Base-by-base conservation (phyloP, 2,113 vertebrate species). In the Tamias sibiricus region DNA sequence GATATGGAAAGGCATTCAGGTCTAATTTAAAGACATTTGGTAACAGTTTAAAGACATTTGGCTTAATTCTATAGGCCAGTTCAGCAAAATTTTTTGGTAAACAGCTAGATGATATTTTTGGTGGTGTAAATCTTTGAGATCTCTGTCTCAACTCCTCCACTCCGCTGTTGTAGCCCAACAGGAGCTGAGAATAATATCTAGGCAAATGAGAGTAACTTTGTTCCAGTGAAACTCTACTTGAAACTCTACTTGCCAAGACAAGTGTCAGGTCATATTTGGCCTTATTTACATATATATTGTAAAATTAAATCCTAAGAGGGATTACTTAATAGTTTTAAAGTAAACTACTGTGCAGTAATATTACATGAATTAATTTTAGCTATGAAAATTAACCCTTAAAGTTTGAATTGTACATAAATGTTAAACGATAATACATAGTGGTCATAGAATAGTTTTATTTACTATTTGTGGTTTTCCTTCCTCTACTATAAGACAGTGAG, bases 381-480 rank as follows among this genome's bases (percentile, higher is more conserved):
- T 90, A 52, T 74, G 79, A 76, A 86, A 74, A 17, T 64, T 76
- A 91, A 69, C 10, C 24, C 47, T 95, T 82, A 72, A 32, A 87
- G 28, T 80, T 85, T 54, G 87, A 92, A 54, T 19, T 91, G 7
- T 76, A 17, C 8, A 40, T 52, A 26, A 59, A 62, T 82, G 19
- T 90, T 92, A 87, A 95, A 95, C 89, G 83, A 87, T 86, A 81
- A 66, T 66, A 76, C 10, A 66, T 93, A 49, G 20, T 90, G 69
- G 76, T 94, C 91, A 83, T 72, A 90, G 42, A 89, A 59, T 84
- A 62, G 44, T 96, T 94, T 93, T 77, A 62, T 88, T 85, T 94
- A 88, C 59, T 24, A 28, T 62, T 62, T 84, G 0, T 82, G 22
- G 26, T 87, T 80, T 74, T 9, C 42, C 8, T 22, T 52, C 13